Evolutionary conservation across 2,797 vertebrate species (phyloP).

Genomic region (Mormyrus proboscirostris): DNA sequence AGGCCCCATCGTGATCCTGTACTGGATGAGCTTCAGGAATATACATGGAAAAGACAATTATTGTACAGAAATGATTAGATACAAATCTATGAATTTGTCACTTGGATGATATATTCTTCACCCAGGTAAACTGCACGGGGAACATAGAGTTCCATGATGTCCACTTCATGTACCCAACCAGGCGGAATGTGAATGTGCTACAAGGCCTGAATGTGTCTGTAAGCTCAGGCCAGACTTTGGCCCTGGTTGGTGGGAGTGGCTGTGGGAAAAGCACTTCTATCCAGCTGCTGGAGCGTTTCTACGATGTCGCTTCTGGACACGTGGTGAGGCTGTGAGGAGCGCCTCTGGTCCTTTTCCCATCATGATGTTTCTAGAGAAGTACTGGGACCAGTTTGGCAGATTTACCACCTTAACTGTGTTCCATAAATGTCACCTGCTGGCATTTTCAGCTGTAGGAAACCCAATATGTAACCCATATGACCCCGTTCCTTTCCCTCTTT

Average conservation of each 20-base stretch:
- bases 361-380: too few species aligned
- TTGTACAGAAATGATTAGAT: background rate
- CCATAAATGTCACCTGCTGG: too few species aligned
- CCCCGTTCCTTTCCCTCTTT: too few species aligned
- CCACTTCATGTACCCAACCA: conserved; percentile 60
- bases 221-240: conserved; percentile 60
- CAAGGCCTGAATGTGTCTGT: conserved; percentile 60
- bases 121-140: conserved; percentile 51
- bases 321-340: background rate
- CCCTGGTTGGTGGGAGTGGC: conserved; percentile 63
- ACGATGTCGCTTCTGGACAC: conserved; percentile 52
- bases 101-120: conserved; percentile 4
- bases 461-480: too few species aligned
- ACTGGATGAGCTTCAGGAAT: background rate
- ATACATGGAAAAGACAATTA: background rate
- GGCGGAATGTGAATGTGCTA: conserved; percentile 55
- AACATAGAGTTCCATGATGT: conserved; percentile 57
- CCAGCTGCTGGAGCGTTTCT: conserved; percentile 62
- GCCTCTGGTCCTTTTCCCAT: too few species aligned
- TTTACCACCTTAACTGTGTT: too few species aligned
- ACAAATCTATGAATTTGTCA: background rate
- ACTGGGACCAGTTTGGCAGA: too few species aligned
- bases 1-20: background rate
- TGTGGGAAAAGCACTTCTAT: conserved; percentile 68
- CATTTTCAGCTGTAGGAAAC: too few species aligned